Percentiles rank a stretch among this genome's conserved stretches.
Evolutionary conservation across 1,140 invertebrate species (phyloP).

Genomic region (Metaphire vulgaris): DNA sequence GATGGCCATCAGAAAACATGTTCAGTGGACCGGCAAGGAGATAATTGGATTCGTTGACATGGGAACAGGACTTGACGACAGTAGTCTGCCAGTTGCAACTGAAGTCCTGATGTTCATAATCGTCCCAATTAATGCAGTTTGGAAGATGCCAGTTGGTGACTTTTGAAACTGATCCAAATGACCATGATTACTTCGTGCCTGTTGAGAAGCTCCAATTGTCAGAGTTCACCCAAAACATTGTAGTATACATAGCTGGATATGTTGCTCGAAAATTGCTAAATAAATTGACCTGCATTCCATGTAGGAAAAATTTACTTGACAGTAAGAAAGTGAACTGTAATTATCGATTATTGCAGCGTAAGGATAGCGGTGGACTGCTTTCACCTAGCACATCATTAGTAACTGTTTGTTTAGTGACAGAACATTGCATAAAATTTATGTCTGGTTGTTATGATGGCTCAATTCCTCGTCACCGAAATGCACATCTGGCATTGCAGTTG

Average conservation of each 20-base stretch:
- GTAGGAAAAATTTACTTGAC: not conserved
- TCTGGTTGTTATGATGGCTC: not conserved
- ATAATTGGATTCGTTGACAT: not conserved
- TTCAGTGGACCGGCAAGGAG: slow-evolving; percentile 1
- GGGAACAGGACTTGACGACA: not conserved
- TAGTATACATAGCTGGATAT: not conserved
- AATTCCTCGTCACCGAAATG: not conserved
- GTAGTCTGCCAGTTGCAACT: not conserved
- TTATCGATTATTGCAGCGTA: not conserved
- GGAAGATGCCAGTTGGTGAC: slow-evolving; percentile 1
- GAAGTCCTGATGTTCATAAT: not conserved
- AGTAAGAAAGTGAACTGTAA: not conserved
- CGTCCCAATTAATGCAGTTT: not conserved
- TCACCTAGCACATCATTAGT: not conserved
- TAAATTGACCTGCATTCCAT: not conserved
- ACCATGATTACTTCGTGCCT: not conserved
- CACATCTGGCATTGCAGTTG: not conserved
- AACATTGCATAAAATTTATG: not conserved
- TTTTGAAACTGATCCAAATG: not conserved
- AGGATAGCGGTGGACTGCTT: not conserved
- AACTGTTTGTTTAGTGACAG: not conserved
- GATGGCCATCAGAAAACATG: slow-evolving; percentile 6
- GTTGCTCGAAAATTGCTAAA: not conserved
- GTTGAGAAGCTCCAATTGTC: not conserved
- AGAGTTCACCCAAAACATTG: not conserved